Evolutionary conservation across 2,113 vertebrate species (phyloP), one percentile per base, ranked within the genome.

Genomic region (Sebastes fasciatus): DNA sequence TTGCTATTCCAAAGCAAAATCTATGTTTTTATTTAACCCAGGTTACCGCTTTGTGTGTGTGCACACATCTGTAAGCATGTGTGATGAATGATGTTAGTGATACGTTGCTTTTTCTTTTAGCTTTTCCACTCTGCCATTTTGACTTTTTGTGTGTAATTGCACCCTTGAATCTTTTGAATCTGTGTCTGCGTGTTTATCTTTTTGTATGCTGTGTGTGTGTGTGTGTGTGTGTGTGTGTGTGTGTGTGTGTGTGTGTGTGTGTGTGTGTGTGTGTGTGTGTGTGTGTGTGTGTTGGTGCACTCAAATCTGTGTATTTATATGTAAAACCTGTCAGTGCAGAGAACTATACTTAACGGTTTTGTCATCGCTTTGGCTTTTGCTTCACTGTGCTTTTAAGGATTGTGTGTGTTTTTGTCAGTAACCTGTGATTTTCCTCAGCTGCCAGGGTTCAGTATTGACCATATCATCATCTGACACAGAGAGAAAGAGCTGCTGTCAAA

Each of bases 351-450:
- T 69, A 9, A 8, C 49, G 13, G 16, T 40, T 11, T 55, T 48
- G n/a, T 60, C 54, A 48, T 48, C n/a, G n/a, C n/a, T 17, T 13
- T 42, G 13, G 23, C 14, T 12, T 40, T 43, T 75, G 26, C 9
- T 42, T 57, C 51, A 8, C 74, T 58, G n/a, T 66, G 40, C 23
- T 48, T 78, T 60, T 40, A 40, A 58, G 64, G 17, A 21, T 11
- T 57, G 14, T 61, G 43, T 69, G 45, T 51, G 26, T 69, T 40
- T 68, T 21, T 45, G 45, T 43, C 77, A n/a, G 66, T 51, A 79
- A 63, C 66, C 66, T 62, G 77, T 52, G n/a, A 63, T 70, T 79
- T 79, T 70, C 13, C 57, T 70, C 66, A 17, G 55, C 46, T 63
- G 66, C 26, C 26, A 54, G 57, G 1, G 11, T 60, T 69, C 26